Evolutionary conservation across 2,888 invertebrate species (phyloP), one percentile per base, ranked within the genome.

Genomic region (Salticus scenicus): DNA sequence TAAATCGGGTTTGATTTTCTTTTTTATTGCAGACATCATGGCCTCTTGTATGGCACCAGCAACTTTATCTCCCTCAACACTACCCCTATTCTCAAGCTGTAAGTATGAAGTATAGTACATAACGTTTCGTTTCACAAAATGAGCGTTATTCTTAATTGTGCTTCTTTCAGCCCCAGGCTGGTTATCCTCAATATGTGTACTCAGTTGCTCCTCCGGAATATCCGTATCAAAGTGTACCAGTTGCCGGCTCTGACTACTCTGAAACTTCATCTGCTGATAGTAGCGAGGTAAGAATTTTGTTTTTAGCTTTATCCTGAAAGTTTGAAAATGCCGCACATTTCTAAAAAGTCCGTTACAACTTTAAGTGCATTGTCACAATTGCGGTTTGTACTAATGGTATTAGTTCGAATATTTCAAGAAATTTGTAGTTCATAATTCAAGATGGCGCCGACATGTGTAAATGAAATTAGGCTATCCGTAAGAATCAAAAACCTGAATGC

Each of bases 241-340:
- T 72, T 4, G 24, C 76, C 14, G 76, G 57, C 27, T 69, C 83
- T 1, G 83, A 84, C 28, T 84, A 42, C 33, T 84, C 83, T 0
- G 83, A 84, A 42, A 63, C 83, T 1, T 84, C 77, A 20, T 76
- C 82, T 66, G 83, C 83, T 27, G 83, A 84, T 10, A 84, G 72
- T 57, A 57, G 66, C 28, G 83, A 84, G 41, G 83, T 84, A 84
- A 84, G 33, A n/a, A 63, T 63, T n/a, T 17, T 5, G 20, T 51
- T 17, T 47, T 7, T 51, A n/a, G n/a, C n/a, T 51, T 14, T 14
- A 51, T n/a, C 7, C 17, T 4, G 51, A 7, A 8, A 51, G 0
- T 8, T 51, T 51, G n/a, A 51, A 51, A 51, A 20, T 20, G 24
- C 4, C 17, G 1, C 47, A 47, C n/a, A n/a, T n/a, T n/a, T n/a